A percentile compares a stretch with the other conserved stretches of the same genome.
Evolutionary conservation across 2,797 vertebrate genomes (phyloP).

Genomic region (Manis javanica): DNA sequence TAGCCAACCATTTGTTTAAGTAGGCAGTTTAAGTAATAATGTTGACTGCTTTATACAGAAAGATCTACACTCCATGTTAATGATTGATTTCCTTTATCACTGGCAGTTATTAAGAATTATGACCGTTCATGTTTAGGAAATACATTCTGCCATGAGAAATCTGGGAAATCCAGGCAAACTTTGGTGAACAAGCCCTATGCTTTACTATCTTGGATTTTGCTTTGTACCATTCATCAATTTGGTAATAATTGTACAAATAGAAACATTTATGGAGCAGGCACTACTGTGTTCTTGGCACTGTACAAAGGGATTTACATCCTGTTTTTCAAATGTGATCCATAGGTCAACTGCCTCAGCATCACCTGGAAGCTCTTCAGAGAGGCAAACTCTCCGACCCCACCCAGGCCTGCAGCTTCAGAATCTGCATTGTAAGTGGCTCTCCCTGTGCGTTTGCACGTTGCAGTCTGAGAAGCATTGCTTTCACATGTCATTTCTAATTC

Average conservation of each 20-base stretch:
- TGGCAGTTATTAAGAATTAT: neutral
- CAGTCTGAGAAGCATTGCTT: neutral
- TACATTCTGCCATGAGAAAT: neutral
- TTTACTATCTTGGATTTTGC: neutral
- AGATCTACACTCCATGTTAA: neutral
- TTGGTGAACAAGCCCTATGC: neutral
- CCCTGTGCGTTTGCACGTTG: accelerated
- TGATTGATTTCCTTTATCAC: neutral
- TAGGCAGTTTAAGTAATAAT: neutral
- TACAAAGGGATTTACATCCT: neutral
- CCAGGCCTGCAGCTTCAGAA: neutral
- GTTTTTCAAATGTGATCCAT: neutral
- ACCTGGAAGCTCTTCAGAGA: neutral
- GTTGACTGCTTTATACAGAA: neutral
- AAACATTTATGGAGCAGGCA: neutral
- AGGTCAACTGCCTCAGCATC: neutral
- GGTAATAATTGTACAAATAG: neutral
- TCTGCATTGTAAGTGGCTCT: neutral
- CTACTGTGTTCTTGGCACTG: neutral
- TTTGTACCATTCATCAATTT: neutral
- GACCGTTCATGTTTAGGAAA: neutral
- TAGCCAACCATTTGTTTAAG: neutral
- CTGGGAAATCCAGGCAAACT: neutral
- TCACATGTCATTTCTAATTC: neutral
- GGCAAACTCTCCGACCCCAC: accelerated